Evolutionary conservation across 2,888 invertebrate genomes (phyloP).

Genomic region (Eristalinus sepulchralis): DNA sequence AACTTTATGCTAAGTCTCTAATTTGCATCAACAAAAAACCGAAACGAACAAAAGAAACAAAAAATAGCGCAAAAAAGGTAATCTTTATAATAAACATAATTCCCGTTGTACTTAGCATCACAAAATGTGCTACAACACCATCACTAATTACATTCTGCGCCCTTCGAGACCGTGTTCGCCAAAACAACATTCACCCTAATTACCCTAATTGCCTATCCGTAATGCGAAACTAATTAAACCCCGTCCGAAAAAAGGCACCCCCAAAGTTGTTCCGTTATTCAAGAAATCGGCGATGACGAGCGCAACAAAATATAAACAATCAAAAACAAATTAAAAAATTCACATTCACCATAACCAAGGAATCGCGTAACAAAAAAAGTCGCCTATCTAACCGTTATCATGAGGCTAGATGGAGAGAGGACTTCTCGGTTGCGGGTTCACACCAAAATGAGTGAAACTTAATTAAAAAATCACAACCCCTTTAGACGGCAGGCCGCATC

Average conservation of each 20-base stretch:
- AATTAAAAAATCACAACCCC: conserved; percentile 61
- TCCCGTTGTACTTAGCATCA: background rate
- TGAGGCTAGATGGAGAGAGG: background rate
- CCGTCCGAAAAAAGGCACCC: conserved; percentile 5
- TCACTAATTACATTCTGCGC: conserved; percentile 40
- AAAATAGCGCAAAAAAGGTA: background rate
- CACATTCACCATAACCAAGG: conserved; percentile 7
- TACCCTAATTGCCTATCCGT: conserved; percentile 45
- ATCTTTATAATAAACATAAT: background rate
- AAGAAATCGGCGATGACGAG: background rate
- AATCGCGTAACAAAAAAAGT: background rate
- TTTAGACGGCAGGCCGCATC: conserved; percentile 41
- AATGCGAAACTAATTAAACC: conserved; percentile 54
- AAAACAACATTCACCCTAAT: conserved; percentile 32
- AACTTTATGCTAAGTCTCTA: background rate
- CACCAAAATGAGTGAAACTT: conserved; percentile 49
- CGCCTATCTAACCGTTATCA: background rate
- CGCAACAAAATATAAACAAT: conserved; percentile 39
- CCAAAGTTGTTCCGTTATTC: background rate
- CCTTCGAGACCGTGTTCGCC: conserved; percentile 5
- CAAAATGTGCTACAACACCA: background rate
- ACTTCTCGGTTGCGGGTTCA: background rate
- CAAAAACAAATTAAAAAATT: conserved; percentile 52
- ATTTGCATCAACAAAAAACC: background rate
- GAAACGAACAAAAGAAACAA: background rate